Base-by-base conservation (phyloP, 2,888 invertebrate species). In the Caenorhabditis macrosperma region DNA sequence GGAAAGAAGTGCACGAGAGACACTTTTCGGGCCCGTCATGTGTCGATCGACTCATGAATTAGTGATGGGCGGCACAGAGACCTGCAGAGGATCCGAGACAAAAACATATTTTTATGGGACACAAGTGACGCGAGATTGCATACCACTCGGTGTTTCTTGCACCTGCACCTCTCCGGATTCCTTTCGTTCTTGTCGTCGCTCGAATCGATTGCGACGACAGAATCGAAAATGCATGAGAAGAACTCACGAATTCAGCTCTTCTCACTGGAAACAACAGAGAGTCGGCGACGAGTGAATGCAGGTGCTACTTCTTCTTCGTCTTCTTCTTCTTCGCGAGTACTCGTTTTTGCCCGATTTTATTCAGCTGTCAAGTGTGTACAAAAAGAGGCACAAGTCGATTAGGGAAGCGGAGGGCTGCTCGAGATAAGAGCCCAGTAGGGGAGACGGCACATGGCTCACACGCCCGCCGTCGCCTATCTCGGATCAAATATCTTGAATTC, bases 41-140 rank as follows among this genome's bases (percentile, higher is more conserved):
- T 63, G 71, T 61, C 71, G 61, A 71, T 71, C 61, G 64, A 35
- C 64, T 72, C 72, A 57, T 72, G 72, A 72, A 72, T 72, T 64
- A 72, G 72, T 64, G 72, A 72, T 72, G 63, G 61, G n/a, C 24
- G 20, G n/a, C n/a, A n/a, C 24, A 10, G 20, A 30, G 41, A 38
- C 17, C 26, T 33, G 33, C 46, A 52, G 28, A 26, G 22, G 26
- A 33, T 54, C 48, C n/a, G 38, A 68, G 17, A 68, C 22, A 66
- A 38, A 66, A 52, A 66, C 28, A 59, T 38, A 57, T 54, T 66
- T 66, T 66, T 22, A 66, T 28, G 41, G 54, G 22, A 41, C 4
- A 35, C 35, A 63, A 63, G 30, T 52, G 52, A 52, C 28, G 52
- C 10, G 28, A 20, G 50, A 50, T 5, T 38, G 38, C 15, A 33